These are phyloP conservation scores for Dunckerocampus dactyliophorus DNA, from an alignment of 2,113 vertebrate species.

Conservation along the genomic window DNA sequence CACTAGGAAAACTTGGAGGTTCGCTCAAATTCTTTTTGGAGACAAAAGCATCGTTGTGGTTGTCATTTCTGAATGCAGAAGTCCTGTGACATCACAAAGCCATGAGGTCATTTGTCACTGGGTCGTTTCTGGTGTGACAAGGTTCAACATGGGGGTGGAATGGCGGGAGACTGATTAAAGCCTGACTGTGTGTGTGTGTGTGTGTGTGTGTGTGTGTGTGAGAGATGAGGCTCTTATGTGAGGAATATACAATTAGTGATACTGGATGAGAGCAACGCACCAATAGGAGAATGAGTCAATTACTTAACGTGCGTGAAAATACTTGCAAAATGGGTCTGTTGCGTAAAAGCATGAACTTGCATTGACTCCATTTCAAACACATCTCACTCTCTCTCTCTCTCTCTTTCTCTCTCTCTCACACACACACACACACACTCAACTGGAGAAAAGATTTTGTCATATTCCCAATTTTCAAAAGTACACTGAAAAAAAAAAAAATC, in stretches of 20 bases:
- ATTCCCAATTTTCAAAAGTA: background rate
- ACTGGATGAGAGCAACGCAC: background rate
- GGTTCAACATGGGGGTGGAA: constrained; percentile 54
- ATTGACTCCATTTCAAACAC: background rate
- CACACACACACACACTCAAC: background rate
- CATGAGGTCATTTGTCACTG: constrained; percentile 21
- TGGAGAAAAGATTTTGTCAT: background rate
- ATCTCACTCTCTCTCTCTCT: too few species aligned
- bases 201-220: background rate
- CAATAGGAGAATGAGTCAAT: constrained; percentile 5
- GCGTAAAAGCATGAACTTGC: constrained; percentile 4
- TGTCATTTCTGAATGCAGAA: constrained; percentile 38
- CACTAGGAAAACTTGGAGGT: constrained; percentile 21
- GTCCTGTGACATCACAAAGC: constrained; percentile 46
- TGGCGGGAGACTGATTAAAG: constrained; percentile 55
- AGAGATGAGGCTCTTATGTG: background rate
- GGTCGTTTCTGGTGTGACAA: constrained; percentile 20
- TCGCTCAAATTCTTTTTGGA: constrained; percentile 10
- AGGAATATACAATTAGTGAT: constrained; percentile 9
- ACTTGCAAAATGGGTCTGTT: background rate
- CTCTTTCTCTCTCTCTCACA: background rate
- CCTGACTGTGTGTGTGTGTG: background rate
- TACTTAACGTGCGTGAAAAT: background rate
- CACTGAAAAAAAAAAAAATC: background rate
- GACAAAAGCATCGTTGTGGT: constrained; percentile 61